These are phyloP conservation scores for Sceloporus tristichus DNA, from an alignment of 2,113 vertebrate genomes.

Conservation along the genomic window DNA sequence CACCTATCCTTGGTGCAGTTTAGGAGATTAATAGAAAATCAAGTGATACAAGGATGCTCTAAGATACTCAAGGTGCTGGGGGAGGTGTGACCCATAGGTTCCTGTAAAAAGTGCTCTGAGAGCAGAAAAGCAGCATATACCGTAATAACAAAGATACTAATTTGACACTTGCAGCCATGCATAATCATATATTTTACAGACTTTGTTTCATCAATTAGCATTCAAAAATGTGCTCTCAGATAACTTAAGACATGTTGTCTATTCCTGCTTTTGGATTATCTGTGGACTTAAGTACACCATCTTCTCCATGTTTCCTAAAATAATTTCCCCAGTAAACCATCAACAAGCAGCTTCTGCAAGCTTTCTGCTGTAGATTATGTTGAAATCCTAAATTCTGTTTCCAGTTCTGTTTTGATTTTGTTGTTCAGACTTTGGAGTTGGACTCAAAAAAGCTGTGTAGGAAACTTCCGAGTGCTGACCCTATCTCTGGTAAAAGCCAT, in stretches of 20 bases:
- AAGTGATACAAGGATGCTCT: not conserved
- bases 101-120: slow-evolving; percentile 9
- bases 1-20: slow-evolving; percentile 1
- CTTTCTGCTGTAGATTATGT: slow-evolving; percentile 43
- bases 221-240: not conserved
- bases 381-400: slow-evolving; percentile 31
- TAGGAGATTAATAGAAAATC: not conserved
- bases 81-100: not conserved
- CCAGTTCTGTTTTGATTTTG: not conserved
- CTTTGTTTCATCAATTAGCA: not conserved
- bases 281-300: rapidly evolving
- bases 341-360: not conserved
- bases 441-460: slow-evolving; percentile 27
- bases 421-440: slow-evolving; percentile 9
- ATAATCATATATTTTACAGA: slow-evolving; percentile 3
- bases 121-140: slow-evolving; percentile 9
- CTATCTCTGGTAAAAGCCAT: not conserved
- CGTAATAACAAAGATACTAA: not conserved
- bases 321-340: not conserved
- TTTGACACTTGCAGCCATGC: not conserved
- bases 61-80: no score
- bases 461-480: not conserved
- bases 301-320: not conserved
- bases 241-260: not conserved
- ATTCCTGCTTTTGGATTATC: rapidly evolving